Evolutionary conservation across 2,113 vertebrate species (phyloP).

Genomic region (Lanius collurio): DNA sequence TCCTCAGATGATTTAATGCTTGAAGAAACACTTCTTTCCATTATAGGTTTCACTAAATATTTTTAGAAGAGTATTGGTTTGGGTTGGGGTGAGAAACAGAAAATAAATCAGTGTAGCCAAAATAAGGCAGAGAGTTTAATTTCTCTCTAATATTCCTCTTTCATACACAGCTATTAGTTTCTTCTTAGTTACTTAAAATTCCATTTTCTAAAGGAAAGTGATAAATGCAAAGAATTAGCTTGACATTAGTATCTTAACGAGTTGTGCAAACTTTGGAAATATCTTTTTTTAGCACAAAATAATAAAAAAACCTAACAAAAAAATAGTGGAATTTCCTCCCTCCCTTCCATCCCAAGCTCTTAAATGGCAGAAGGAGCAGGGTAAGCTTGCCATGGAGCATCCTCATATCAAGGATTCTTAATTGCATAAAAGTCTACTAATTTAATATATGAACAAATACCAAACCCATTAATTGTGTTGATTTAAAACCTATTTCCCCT

Average conservation of each 20-base stretch:
- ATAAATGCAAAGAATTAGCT: background rate
- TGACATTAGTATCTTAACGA: background rate
- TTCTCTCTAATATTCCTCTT: background rate
- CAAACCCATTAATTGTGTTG: background rate
- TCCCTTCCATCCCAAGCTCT: background rate
- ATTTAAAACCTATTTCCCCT: background rate
- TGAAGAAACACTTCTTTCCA: background rate
- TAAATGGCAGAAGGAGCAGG: background rate
- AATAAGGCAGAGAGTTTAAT: background rate
- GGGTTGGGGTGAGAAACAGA: background rate
- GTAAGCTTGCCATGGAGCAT: background rate
- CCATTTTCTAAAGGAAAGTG: background rate
- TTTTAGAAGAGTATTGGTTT: background rate
- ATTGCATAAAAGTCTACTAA: background rate
- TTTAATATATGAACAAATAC: slow-evolving; percentile 13
- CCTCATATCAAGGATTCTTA: background rate
- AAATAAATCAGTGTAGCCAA: background rate
- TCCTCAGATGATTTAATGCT: background rate
- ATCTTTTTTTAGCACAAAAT: background rate
- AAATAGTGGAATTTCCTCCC: background rate
- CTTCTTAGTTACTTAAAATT: background rate
- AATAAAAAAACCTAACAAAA: background rate
- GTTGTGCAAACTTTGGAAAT: background rate
- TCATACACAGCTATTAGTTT: background rate
- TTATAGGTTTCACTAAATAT: background rate